Evolutionary conservation across 2,797 vertebrate genomes (phyloP), one percentile per base, ranked within the genome.

Genomic region (Emys orbicularis): DNA sequence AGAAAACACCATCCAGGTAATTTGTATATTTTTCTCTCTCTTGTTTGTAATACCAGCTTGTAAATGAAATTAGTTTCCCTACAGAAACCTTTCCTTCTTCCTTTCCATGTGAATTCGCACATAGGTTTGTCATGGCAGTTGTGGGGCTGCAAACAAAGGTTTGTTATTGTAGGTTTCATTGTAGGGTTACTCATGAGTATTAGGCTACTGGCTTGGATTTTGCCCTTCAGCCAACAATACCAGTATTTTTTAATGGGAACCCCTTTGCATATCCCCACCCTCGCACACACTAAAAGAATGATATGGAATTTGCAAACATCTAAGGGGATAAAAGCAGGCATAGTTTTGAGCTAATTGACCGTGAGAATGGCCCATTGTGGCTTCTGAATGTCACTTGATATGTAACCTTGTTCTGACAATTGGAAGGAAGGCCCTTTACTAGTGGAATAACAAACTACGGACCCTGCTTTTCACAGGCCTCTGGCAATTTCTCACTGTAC

Each of bases 41-140:
- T 95, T 94, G 84, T 97, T 95, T 92, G 21, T 13, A 21, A 27
- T 79, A 19, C 91, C 93, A 90, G 59, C 65, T 92, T 79, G 15
- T 93, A 90, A 84, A 27, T 91, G 52, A 94, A 92, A 65, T 57
- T 9, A 18, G 34, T 37, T 72, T 72, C n/a, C 59, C 65, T 95
- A 59, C 52, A 27, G 80, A 8, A 86, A 87, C 87, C 94, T 92
- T 87, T 61, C n/a, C 61, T 93, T 92, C 74, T 90, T 85, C 87
- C 10, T 72, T 72, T 90, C 8, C 49, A 31, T 50, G 34, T 57
- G 82, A 93, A 49, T 91, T 95, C 88, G 85, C 84, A 86, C 72
- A 83, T 88, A 34, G n/a, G 27, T 94, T 90, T 94, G 54, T 92
- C 83, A 91, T 56, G 79, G 44, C 59, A 81, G 65, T 25, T 16